Evolutionary conservation across 30 jellyfish, hydroid and myxozoan species (phyloP).

Genomic region (Turritopsis dohrnii): DNA sequence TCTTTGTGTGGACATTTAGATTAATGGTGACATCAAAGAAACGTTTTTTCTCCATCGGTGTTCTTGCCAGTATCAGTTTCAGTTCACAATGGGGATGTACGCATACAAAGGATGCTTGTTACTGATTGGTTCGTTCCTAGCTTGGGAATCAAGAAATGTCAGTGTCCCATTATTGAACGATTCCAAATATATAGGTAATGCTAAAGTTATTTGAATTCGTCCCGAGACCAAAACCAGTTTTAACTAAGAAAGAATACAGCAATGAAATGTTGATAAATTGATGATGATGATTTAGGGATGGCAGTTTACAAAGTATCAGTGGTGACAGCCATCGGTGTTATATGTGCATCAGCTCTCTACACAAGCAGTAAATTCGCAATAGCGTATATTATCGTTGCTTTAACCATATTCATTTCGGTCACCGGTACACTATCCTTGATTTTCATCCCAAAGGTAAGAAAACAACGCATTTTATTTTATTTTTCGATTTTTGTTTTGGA

Average conservation of each 20-base stretch:
- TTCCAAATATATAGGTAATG: constrained; percentile 58
- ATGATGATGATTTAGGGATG: constrained; percentile 37
- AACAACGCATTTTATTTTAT: no score
- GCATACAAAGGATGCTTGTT: constrained; percentile 67
- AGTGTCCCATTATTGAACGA: constrained; percentile 72
- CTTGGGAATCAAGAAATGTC: constrained; percentile 82
- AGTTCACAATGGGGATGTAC: constrained; percentile 47
- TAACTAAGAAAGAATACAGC: not conserved
- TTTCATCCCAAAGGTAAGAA: constrained; percentile 74
- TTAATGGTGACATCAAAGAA: constrained; percentile 46
- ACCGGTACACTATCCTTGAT: constrained; percentile 71
- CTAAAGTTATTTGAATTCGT: no score
- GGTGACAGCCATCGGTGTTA: constrained; percentile 71
- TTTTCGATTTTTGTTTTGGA: no score
- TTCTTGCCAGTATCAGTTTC: constrained; percentile 33
- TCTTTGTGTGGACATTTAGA: constrained; percentile 5
- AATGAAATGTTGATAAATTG: not conserved
- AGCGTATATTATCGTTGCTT: constrained; percentile 42
- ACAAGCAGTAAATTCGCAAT: constrained; percentile 37
- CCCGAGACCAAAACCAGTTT: not conserved
- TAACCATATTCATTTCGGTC: constrained; percentile 62
- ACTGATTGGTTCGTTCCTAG: constrained; percentile 63
- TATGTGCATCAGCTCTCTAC: constrained; percentile 60
- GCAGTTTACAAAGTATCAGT: constrained; percentile 81
- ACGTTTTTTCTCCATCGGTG: constrained; percentile 46